Conservation (phyloP, 2,113 vertebrate species). For the Leptobrachium ailaonicum region DNA sequence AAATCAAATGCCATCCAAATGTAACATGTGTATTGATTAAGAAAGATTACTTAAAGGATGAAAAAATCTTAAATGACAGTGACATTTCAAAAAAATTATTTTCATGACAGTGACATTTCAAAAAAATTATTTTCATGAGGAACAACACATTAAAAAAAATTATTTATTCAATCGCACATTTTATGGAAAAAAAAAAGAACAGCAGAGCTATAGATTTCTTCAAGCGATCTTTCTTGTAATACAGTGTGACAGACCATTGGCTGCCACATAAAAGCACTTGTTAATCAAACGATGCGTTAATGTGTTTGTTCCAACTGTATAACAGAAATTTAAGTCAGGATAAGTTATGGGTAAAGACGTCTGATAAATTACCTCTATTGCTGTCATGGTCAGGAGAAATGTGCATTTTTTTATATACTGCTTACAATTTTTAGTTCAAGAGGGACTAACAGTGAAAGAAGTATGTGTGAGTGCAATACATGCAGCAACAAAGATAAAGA, state of each 20-base stretch:
- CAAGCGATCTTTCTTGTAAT: background rate
- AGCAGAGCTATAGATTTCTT: no score
- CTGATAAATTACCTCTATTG: slow-evolving; percentile 6
- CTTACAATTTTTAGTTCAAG: background rate
- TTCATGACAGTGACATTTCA: background rate
- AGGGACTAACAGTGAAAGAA: background rate
- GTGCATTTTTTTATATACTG: background rate
- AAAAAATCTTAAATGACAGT: background rate
- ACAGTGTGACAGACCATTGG: slow-evolving; percentile 11
- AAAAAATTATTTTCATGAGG: background rate
- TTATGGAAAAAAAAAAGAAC: background rate
- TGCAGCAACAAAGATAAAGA: background rate
- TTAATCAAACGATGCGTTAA: slow-evolving; percentile 9
- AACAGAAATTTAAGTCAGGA: slow-evolving; percentile 1
- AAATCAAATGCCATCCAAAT: slow-evolving; percentile 58
- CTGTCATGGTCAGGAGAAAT: background rate
- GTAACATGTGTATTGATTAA: background rate
- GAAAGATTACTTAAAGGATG: background rate
- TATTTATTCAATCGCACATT: background rate
- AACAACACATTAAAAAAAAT: background rate
- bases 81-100: background rate
- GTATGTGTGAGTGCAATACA: background rate
- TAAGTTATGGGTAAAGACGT: background rate
- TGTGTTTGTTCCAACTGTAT: background rate
- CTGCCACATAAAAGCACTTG: background rate